A percentile compares a stretch with the other conserved stretches of the same genome.
phyloP scores from a whole-genome alignment of 92 coral and sea anemone species.

The Diadumene lineata region DNA sequence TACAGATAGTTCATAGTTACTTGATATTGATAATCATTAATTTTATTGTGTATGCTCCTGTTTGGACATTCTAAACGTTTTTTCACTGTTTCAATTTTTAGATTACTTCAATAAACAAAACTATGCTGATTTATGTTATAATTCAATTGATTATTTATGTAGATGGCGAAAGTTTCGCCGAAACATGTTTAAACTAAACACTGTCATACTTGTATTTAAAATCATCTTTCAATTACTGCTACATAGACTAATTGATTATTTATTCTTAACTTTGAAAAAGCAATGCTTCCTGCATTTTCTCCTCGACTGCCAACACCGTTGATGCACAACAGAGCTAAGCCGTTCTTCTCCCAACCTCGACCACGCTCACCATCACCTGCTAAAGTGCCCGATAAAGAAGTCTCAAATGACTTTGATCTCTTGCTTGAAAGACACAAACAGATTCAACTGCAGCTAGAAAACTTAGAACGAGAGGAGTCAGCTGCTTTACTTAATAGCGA shows the following conservation, averaged over 20 bases:
- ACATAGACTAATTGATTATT: not conserved
- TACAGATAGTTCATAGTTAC: too few relatives aligned
- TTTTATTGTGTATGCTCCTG: too few relatives aligned
- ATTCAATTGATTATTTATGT: too few relatives aligned
- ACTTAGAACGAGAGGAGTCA: slow-evolving; percentile 67
- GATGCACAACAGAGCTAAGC: not conserved
- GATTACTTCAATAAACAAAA: too few relatives aligned
- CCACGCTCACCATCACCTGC: slow-evolving; percentile 39
- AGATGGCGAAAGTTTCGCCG: too few relatives aligned
- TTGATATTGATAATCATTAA: too few relatives aligned
- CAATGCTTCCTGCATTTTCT: slow-evolving; percentile 1
- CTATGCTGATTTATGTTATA: too few relatives aligned
- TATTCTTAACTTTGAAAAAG: not conserved
- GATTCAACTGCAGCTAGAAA: slow-evolving; percentile 85
- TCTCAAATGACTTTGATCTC: slow-evolving; percentile 71
- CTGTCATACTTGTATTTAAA: too few relatives aligned
- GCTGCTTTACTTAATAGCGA: slow-evolving; percentile 57
- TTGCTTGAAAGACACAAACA: slow-evolving; percentile 82
- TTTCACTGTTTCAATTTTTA: too few relatives aligned
- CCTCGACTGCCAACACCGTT: slow-evolving; percentile 9
- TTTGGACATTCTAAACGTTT: too few relatives aligned
- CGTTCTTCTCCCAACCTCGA: slow-evolving; percentile 7
- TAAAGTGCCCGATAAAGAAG: slow-evolving; percentile 7
- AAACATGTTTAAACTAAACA: too few relatives aligned
- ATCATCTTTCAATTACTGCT: too few relatives aligned